Evolutionary conservation across 2,888 invertebrate genomes (phyloP).

Genomic region (Machimus rusticus): DNA sequence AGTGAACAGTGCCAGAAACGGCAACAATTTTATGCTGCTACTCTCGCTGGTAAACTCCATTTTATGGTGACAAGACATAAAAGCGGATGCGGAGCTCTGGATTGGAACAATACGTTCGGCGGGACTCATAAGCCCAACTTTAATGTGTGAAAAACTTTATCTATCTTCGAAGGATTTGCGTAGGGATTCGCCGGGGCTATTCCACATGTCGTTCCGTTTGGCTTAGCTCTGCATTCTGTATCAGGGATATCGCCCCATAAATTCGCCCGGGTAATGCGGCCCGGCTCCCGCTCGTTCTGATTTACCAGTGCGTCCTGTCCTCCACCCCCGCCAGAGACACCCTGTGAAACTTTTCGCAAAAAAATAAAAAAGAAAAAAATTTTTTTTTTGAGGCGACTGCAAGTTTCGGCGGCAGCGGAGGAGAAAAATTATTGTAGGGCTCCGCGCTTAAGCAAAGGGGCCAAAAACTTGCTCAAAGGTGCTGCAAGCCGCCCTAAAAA

Average conservation of each 20-base stretch:
- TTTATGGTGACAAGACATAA: conserved; percentile 48
- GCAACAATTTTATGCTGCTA: conserved; percentile 40
- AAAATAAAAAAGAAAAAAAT: background rate
- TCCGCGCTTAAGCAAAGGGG: background rate
- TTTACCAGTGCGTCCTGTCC: background rate
- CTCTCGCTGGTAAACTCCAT: conserved; percentile 45
- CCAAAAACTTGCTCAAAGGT: conserved; percentile 17
- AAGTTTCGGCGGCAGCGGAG: background rate
- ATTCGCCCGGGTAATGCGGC: conserved; percentile 43
- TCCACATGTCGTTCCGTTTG: conserved; percentile 47
- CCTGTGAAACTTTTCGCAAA: background rate
- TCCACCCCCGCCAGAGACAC: background rate
- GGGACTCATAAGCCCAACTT: conserved; percentile 34
- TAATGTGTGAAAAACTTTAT: conserved; percentile 42
- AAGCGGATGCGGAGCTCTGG: conserved; percentile 43
- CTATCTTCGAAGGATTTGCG: conserved; percentile 49
- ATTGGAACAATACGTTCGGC: conserved; percentile 31
- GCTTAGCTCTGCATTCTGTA: conserved; percentile 39
- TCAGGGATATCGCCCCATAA: conserved; percentile 41
- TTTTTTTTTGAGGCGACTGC: background rate
- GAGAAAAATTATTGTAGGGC: conserved; percentile 23
- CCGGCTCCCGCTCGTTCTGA: conserved; percentile 8
- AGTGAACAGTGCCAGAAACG: conserved; percentile 20
- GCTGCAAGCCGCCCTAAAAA: background rate
- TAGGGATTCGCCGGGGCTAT: conserved; percentile 47